A percentile compares a stretch with the other conserved stretches of the same genome.
These are phyloP conservation scores for Oncorhynchus keta DNA, from an alignment of 2,113 vertebrate species.

Conservation along the genomic window DNA sequence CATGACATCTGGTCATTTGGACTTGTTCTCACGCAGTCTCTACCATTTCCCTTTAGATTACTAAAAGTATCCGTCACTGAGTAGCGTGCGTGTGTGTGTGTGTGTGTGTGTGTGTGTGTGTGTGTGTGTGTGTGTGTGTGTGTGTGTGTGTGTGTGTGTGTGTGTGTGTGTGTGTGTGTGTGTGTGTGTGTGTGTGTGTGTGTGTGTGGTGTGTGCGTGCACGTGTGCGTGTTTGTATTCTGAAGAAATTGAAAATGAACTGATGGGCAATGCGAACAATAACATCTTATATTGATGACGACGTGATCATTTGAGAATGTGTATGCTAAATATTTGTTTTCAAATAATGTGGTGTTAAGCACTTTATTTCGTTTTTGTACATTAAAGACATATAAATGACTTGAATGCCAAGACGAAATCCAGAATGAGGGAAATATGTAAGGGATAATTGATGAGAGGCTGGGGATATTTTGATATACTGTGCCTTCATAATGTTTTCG, in stretches of 20 bases:
- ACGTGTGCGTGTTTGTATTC: no score
- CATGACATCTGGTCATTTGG: conserved; percentile 50
- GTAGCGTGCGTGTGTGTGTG: conserved; percentile 19
- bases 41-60: conserved; percentile 48
- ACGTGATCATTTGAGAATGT: not conserved
- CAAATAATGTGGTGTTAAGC: no score
- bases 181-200: not conserved
- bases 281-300: not conserved
- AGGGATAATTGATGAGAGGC: no score
- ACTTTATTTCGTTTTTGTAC: no score
- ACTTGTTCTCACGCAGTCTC: conserved; percentile 56
- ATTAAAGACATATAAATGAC: no score
- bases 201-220: not conserved
- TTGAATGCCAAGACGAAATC: no score
- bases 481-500: no score
- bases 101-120: not conserved
- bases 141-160: not conserved
- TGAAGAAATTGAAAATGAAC: not conserved
- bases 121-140: not conserved
- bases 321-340: no score
- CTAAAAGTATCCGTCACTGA: conserved; percentile 37
- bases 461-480: no score
- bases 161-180: not conserved
- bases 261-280: not conserved
- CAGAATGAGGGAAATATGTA: no score